Base-by-base conservation (phyloP, 2,888 invertebrate genomes). In the Epinotia ramella region DNA sequence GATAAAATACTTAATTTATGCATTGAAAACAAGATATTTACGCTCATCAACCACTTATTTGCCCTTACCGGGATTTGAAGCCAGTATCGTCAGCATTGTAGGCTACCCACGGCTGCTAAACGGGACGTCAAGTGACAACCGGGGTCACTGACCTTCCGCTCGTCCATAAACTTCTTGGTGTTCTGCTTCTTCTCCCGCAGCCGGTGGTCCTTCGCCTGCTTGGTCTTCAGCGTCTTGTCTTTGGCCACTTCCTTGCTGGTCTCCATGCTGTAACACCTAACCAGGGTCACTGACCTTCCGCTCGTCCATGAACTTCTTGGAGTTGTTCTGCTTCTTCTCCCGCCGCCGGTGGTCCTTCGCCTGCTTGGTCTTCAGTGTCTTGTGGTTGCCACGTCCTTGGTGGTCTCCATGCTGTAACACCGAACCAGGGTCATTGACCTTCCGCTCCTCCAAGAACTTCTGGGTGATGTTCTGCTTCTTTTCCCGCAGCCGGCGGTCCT, bases 331-430 rank as follows among this genome's bases (percentile, higher is more conserved):
- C 85, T 99, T 99, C 90, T 99, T 98, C 91, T 99, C 99, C 44
- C 98, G 95, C 74, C 99, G 95, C 63, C 99, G 95, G 62, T 99
- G 96, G 88, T 99, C 99, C 84, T 98, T 98, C 89, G 99, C 99
- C 78, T 98, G 98, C 85, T 99, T 99, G 75, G 99, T 99, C 91
- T 99, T 97, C 74, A 99, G 95, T 0, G 98, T 98, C 93, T 99
- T 99, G 90, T 99, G 99, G 89, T 97, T 98, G 97, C 96, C 64
- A 99, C 99, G 88, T 98, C 98, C 92, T 98, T 98, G 87, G 98
- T 98, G 24, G 99, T 99, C 99, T 99, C 96, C 94, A 99, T 99
- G 5, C 92, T 99, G 99, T n/a, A n/a, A n/a, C n/a, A n/a, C n/a
- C n/a, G n/a, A n/a, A n/a, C n/a, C n/a, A n/a, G n/a, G n/a, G n/a